Conservation (phyloP, 2,888 invertebrate genomes). For the Zootermopsis nevadensis region DNA sequence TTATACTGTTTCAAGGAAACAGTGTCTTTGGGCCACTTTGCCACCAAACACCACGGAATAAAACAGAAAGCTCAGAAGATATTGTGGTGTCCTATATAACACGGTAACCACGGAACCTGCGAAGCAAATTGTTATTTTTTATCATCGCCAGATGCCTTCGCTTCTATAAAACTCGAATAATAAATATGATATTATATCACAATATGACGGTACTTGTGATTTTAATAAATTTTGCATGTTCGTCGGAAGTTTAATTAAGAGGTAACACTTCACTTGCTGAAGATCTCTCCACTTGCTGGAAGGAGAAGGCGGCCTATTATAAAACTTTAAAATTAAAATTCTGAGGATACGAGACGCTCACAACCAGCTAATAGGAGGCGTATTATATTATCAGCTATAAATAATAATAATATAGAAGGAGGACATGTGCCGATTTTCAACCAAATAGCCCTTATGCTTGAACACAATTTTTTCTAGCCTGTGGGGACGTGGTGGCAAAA, state of each 20-base stretch:
- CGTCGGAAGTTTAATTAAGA: slow-evolving; percentile 15
- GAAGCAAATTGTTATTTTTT: slow-evolving; percentile 25
- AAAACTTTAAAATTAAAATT: slow-evolving; percentile 28
- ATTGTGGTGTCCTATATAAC: slow-evolving; percentile 22
- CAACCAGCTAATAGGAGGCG: not conserved
- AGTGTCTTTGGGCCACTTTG: not conserved
- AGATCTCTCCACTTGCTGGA: slow-evolving; percentile 3
- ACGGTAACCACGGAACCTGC: slow-evolving; percentile 14
- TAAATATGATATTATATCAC: slow-evolving; percentile 17
- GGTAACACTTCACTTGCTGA: slow-evolving; percentile 32
- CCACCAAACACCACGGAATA: not conserved
- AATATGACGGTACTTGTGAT: slow-evolving; percentile 5
- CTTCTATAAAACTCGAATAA: slow-evolving; percentile 5
- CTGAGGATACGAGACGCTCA: not conserved
- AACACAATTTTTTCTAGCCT: too few relatives aligned
- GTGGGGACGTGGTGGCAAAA: too few relatives aligned
- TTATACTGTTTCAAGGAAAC: not conserved
- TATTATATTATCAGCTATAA: not conserved
- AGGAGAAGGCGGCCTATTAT: not conserved
- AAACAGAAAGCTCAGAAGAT: slow-evolving; percentile 1
- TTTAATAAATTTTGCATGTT: slow-evolving; percentile 28
- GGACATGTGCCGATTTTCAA: too few relatives aligned
- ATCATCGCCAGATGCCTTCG: slow-evolving; percentile 1
- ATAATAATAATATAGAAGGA: slow-evolving; percentile 6
- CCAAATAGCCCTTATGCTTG: too few relatives aligned